Evolutionary conservation across 2,797 vertebrate genomes (phyloP).

Genomic region (Acanthiza pusilla): DNA sequence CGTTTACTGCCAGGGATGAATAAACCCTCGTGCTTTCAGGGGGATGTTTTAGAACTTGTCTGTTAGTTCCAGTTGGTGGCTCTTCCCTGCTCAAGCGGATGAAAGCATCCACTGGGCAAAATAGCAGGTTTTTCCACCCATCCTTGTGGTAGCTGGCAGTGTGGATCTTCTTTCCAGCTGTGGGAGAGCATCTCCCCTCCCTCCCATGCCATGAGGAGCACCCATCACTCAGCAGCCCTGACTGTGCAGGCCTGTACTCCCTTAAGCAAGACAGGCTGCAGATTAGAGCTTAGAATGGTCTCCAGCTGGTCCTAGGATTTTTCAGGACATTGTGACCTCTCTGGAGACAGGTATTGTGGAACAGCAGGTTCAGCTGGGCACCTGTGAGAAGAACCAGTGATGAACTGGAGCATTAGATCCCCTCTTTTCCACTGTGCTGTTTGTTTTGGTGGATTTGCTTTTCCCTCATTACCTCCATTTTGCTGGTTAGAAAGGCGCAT

Average conservation of each 20-base stretch:
- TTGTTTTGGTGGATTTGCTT: background rate
- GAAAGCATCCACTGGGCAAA: background rate
- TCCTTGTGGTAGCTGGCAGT: background rate
- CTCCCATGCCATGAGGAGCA: background rate
- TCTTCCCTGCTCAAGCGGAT: background rate
- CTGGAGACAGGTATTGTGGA: background rate
- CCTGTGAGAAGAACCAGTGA: background rate
- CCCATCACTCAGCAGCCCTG: background rate
- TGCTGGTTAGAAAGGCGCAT: background rate
- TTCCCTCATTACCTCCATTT: background rate
- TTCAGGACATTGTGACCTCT: conserved; percentile 5
- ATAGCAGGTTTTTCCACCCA: background rate
- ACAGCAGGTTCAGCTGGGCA: background rate
- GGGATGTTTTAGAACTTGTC: background rate
- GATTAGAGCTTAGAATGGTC: conserved; percentile 11
- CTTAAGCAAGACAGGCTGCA: background rate
- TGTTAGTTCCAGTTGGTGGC: rapidly evolving
- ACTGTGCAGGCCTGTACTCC: background rate
- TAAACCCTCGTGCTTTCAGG: background rate
- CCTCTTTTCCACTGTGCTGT: background rate
- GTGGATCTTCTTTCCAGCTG: background rate
- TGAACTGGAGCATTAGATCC: background rate
- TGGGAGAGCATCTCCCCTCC: background rate
- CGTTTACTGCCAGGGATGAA: too few species aligned
- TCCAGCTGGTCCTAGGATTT: background rate